phyloP scores from a whole-genome alignment of 2,888 invertebrate genomes.

The Coenonympha arcania region DNA sequence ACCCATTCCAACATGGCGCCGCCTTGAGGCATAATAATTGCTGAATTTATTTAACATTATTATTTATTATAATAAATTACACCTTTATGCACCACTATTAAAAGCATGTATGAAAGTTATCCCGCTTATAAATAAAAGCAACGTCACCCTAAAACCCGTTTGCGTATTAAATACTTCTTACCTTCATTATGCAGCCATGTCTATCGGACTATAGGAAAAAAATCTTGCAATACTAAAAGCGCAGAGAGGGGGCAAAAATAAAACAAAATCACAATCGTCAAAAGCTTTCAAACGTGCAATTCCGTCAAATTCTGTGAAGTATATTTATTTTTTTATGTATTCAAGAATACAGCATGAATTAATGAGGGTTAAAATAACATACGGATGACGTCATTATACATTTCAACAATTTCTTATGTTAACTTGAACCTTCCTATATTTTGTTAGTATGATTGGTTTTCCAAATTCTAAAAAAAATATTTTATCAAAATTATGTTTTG shows the following conservation, averaged over 20 bases:
- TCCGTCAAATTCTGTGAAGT: slow-evolving; percentile 3
- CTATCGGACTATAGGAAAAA: slow-evolving; percentile 37
- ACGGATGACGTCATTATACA: too few species aligned
- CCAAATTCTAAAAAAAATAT: too few species aligned
- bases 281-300: slow-evolving; percentile 73
- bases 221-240: slow-evolving; percentile 46
- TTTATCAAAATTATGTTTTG: too few species aligned
- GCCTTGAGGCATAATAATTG: too few species aligned
- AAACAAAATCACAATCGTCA: slow-evolving; percentile 74
- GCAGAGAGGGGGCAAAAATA: slow-evolving; percentile 49
- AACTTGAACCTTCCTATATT: too few species aligned
- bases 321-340: too few species aligned
- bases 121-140: slow-evolving; percentile 9
- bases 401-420: too few species aligned
- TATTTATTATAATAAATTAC: neutral
- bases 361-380: neutral
- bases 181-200: slow-evolving; percentile 50
- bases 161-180: slow-evolving; percentile 41
- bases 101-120: slow-evolving; percentile 61
- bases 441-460: too few species aligned
- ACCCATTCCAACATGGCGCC: too few species aligned
- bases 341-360: too few species aligned
- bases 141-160: slow-evolving; percentile 6
- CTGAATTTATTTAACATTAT: neutral
- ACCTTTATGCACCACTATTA: slow-evolving; percentile 23